Percentiles rank a stretch among this genome's conserved stretches.
These are phyloP conservation scores for Allolobophora icterica DNA, from an alignment of 2,888 invertebrate species.

Conservation along the genomic window DNA sequence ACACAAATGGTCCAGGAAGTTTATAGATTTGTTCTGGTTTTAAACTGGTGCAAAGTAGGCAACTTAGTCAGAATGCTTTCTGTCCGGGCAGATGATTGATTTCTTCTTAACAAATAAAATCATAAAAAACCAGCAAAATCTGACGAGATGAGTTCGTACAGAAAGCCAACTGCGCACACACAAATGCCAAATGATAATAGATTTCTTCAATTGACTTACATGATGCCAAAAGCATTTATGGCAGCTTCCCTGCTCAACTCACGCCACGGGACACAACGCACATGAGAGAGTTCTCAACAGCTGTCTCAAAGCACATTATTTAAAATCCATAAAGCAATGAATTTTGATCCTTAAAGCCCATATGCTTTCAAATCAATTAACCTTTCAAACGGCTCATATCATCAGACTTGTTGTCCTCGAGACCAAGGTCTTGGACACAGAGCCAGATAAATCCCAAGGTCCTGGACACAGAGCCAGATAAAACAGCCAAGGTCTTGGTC, in stretches of 20 bases:
- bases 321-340: conserved; percentile 17
- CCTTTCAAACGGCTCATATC: background rate
- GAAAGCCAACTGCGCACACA: background rate
- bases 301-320: conserved; percentile 17
- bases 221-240: background rate
- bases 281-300: background rate
- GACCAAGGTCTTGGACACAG: too few species aligned
- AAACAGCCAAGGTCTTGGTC: too few species aligned
- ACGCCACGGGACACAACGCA: background rate
- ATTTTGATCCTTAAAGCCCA: background rate
- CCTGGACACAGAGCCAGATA: too few species aligned
- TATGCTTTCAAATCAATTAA: conserved; percentile 13
- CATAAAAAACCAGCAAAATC: background rate
- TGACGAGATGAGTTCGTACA: background rate
- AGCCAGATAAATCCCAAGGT: too few species aligned
- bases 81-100: background rate
- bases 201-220: background rate
- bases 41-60: background rate
- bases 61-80: background rate
- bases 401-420: too few species aligned
- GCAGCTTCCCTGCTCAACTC: background rate
- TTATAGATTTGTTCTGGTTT: background rate
- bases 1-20: background rate
- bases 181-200: background rate
- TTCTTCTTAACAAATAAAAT: background rate